Evolutionary conservation across 2,888 invertebrate genomes (phyloP), one percentile per base, ranked within the genome.

Genomic region (Macaria notata): DNA sequence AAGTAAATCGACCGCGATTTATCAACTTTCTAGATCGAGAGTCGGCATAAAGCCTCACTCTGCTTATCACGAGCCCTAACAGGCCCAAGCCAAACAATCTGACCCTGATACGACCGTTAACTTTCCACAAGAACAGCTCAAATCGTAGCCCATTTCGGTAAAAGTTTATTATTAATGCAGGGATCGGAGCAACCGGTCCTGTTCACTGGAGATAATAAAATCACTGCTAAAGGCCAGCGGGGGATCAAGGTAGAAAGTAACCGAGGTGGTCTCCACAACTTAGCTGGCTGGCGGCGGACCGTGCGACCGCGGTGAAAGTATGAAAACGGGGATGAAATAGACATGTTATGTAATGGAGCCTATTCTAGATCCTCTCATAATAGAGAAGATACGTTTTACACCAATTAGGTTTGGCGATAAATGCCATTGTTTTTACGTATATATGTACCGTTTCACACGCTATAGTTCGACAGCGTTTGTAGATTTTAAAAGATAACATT

Each of bases 251-350:
- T 83, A 83, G 85, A 87, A 88, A 88, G 88, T 81, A 74, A 69
- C 49, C 68, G 64, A 63, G 48, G 65, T 68, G 63, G 56, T 65
- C 53, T 64, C 61, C 62, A 72, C 63, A 66, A 69, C 70, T 70
- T 49, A 43, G 44, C 41, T 64, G 64, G 59, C 64, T 62, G 52
- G 73, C 81, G 81, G 81, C 19, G 31, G 82, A 77, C 79, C 81
- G 78, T 80, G 82, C 72, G 79, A 81, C 75, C 65, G 73, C 65
- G 73, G 86, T 77, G 87, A 89, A 87, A 88, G 87, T 84, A 69
- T 67, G 50, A 70, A 66, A 73, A 73, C 75, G 73, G 75, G 73
- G 75, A 70, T 69, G 51, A 67, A 71, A 63, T 61, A 63, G 52
- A 42, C 54, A 68, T 65, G 64, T 70, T 69, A 68, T 66, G 64